Base-by-base conservation (phyloP, 2,797 vertebrate genomes). In the Phrynocephalus forsythii region DNA sequence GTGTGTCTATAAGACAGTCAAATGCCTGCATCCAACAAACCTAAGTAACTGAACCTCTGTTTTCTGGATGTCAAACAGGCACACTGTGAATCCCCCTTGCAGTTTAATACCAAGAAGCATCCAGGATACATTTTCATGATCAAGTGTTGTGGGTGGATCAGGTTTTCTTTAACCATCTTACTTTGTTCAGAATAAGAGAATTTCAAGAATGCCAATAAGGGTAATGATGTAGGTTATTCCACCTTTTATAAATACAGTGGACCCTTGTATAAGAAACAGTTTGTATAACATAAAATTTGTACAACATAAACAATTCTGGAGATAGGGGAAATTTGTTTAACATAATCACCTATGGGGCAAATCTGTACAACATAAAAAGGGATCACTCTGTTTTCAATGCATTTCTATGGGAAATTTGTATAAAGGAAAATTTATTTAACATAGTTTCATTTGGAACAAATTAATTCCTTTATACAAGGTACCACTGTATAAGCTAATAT, bases 171-270 rank as follows among this genome's bases (percentile, higher is more conserved):
- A 38, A 38, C 52, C 30, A 1, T 50, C 56, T 26, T 84, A 38
- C 60, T 26, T 2, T 38, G 38, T 15, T 60, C 50, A 75, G 5
- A 6, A 15, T 75, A 44, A 60, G 24, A 28, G 71, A 28, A 13
- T 79, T 76, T 67, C 44, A 71, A 67, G 56, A 67, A 77, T 67
- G 33, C 66, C 67, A 67, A 85, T 67, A 78, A 67, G 44, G 73
- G 48, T 18, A 10, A 48, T 77, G 52, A 50, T 50, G 28, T 48
- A 26, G 2, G 5, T 68, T 28, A 26, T 63, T 24, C 66, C 15
- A 52, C 3, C 10, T 15, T 50, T 7, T 33, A 72, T 24, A 83
- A 8, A 69, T n/a, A 44, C 38, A 44, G 38, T 44, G 38, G 38
- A 44, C 38, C 38, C 38, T 44, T 5, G 38, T 44, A 44, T 44